These are phyloP conservation scores for Champsocephalus gunnari DNA, from an alignment of 2,797 vertebrate genomes.

Conservation along the genomic window DNA sequence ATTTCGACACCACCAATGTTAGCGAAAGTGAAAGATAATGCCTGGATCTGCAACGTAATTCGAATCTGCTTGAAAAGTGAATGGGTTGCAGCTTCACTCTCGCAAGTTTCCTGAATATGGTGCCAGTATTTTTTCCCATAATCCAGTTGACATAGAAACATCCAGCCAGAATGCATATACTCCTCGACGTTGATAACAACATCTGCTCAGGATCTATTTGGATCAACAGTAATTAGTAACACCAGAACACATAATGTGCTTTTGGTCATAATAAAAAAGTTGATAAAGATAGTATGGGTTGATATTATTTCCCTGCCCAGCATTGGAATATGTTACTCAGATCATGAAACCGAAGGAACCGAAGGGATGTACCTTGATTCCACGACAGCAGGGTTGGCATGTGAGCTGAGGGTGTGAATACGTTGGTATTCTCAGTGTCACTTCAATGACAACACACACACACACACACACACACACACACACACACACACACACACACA, in stretches of 20 bases:
- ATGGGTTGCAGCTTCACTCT: no score
- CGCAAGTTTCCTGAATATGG: no score
- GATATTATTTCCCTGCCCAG: background rate
- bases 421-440: constrained; percentile 46
- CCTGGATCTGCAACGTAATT: no score
- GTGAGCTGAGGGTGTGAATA: constrained; percentile 48
- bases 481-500: background rate
- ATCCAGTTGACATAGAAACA: no score
- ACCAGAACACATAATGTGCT: background rate
- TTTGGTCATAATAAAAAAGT: background rate
- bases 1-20: no score
- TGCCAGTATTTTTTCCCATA: no score
- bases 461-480: constrained; percentile 25
- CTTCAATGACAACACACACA: constrained; percentile 39
- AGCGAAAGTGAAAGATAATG: no score
- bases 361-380: constrained; percentile 9
- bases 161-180: no score
- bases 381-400: constrained; percentile 29
- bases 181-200: background rate
- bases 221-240: background rate
- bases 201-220: background rate
- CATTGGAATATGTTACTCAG: background rate
- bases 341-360: background rate
- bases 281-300: background rate
- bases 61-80: no score